Base-by-base conservation (phyloP, 2,797 vertebrate genomes). In the Spondyliosoma cantharus region DNA sequence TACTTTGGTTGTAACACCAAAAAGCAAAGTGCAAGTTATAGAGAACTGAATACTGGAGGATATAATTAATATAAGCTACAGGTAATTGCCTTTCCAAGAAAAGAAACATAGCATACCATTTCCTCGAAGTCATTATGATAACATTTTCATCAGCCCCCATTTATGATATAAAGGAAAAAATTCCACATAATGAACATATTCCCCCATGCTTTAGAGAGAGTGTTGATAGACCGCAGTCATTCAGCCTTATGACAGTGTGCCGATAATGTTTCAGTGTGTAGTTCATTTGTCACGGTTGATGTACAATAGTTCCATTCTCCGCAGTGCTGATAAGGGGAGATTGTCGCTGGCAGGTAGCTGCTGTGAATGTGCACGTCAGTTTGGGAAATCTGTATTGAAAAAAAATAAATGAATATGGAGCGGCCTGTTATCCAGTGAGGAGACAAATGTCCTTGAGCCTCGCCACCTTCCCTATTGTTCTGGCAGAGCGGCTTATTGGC, bases 271-370 rank as follows among this genome's bases (percentile, higher is more conserved):
- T 80, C 32, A 60, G 50, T 61, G 46, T 79, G 76, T 60, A 16
- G 65, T 68, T 79, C 76, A 86, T 87, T 80, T 79, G 81, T 87
- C 76, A 83, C 52, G 75, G 61, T 58, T 80, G 65, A 73, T 52
- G 76, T 63, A 87, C 70, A 87, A 86, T 83, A 22, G 74, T 54
- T 24, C 67, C 58, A 32, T 82, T 76, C 70, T 79, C 58, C 56
- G 71, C 67, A 3, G 42, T 27, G 32, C 77, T 73, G 83, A 91
- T 86, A 88, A 90, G 70, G 62, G 62, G 11, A 60, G 68, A 56
- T 61, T 53, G 60, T 74, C 79, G 52, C 45, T 24, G 16, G 61
- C 48, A 84, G 75, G 77, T 71, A 65, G 43, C 57, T 43, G 45
- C 62, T 85, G 78, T 84, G 48, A 87, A 87, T 63, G 49, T 37